A percentile compares a stretch with the other conserved stretches of the same genome.
These are phyloP conservation scores for Anas platyrhynchos DNA, from an alignment of 2,113 vertebrate species.

Conservation along the genomic window DNA sequence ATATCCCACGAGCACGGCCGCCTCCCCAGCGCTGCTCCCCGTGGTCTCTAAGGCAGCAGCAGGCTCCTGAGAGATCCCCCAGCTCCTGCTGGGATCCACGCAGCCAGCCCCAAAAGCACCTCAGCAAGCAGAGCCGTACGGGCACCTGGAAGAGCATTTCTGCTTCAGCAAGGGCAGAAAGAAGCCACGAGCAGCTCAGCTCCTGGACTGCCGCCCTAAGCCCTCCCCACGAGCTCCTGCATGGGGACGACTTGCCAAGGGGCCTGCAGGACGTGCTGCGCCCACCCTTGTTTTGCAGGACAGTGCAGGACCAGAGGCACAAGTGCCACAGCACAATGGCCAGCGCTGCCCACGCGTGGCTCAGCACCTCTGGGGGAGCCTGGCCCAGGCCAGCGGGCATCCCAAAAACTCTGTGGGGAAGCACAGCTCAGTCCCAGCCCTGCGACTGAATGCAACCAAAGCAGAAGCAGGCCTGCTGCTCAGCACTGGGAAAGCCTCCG, in stretches of 20 bases:
- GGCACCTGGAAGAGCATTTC: neutral
- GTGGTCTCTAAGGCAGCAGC: fast-evolving
- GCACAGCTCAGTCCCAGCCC: fast-evolving
- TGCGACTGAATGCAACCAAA: fast-evolving
- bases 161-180: neutral
- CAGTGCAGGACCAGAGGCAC: fast-evolving
- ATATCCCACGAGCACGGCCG: fast-evolving
- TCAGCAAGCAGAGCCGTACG: neutral
- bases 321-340: too few relatives aligned
- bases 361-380: too few relatives aligned
- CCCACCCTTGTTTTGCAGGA: neutral
- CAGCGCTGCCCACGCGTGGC: too few relatives aligned
- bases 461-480: neutral
- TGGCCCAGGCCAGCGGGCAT: neutral
- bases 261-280: fast-evolving
- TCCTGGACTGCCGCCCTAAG: neutral
- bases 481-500: neutral
- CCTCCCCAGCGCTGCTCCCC: neutral
- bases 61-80: fast-evolving
- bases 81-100: neutral
- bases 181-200: fast-evolving
- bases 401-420: neutral
- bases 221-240: neutral
- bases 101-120: neutral
- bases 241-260: neutral